Evolutionary conservation across 2,888 invertebrate genomes (phyloP).

Genomic region (Oasisia sp.): DNA sequence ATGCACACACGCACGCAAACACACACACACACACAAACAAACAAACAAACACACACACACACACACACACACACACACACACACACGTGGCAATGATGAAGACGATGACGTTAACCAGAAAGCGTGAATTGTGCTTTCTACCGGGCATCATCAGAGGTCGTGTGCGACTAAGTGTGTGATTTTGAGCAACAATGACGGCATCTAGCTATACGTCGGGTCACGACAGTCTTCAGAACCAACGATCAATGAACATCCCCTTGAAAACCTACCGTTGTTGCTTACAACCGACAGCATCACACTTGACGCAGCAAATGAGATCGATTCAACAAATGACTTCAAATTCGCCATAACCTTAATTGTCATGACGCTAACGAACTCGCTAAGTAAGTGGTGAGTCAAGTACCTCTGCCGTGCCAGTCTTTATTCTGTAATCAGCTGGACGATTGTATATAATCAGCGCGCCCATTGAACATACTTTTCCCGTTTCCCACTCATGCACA

Average conservation of each 20-base stretch:
- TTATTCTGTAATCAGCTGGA: background rate
- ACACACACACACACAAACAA: too few species aligned
- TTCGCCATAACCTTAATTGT: background rate
- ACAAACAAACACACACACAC: too few species aligned
- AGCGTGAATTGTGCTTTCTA: background rate
- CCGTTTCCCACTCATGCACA: background rate
- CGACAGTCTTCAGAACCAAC: background rate
- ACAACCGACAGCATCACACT: background rate
- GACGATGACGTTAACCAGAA: background rate
- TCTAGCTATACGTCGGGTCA: background rate
- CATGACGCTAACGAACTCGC: background rate
- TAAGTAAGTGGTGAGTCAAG: background rate
- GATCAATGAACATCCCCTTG: background rate
- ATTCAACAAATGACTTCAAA: background rate
- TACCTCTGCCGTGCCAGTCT: background rate
- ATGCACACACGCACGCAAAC: too few species aligned
- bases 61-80: too few species aligned
- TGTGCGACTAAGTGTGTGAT: background rate
- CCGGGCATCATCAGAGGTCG: background rate
- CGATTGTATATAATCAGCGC: conserved; percentile 6
- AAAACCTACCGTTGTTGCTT: background rate
- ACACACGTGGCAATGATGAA: too few species aligned
- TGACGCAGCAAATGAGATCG: background rate
- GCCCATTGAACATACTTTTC: background rate
- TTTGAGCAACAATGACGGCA: background rate